phyloP scores from a whole-genome alignment of 1,140 invertebrate genomes.

The Uloborus diversus region DNA sequence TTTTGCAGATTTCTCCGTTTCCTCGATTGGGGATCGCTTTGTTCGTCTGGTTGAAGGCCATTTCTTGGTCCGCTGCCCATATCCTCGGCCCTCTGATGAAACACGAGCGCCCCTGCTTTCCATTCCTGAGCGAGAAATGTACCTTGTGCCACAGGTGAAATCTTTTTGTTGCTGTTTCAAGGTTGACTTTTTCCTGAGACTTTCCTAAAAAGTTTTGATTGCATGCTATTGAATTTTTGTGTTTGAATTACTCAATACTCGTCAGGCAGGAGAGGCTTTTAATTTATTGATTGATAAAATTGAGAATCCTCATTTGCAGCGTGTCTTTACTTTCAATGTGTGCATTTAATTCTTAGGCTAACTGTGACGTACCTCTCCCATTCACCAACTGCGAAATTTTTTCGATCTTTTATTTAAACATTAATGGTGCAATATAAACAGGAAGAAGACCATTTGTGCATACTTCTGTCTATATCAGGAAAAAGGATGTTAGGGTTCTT shows the following conservation, averaged over 20 bases:
- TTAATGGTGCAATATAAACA: neutral
- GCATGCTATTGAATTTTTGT: no score
- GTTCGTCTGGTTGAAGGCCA: constrained; percentile 21
- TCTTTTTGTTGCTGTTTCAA: no score
- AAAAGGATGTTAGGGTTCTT: neutral
- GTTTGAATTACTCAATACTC: no score
- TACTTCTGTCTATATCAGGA: neutral
- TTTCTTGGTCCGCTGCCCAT: constrained; percentile 30
- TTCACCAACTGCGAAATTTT: neutral
- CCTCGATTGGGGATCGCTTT: constrained; percentile 21
- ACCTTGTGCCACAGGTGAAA: constrained; percentile 18
- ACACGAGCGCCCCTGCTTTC: constrained; percentile 12
- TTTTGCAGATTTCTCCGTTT: constrained; percentile 25
- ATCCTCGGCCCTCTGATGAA: neutral
- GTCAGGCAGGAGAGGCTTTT: no score
- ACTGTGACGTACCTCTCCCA: neutral
- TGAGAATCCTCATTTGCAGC: no score
- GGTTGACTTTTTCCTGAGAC: no score
- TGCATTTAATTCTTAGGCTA: neutral
- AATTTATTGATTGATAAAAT: no score
- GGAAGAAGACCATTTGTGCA: neutral
- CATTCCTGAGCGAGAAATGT: constrained; percentile 15
- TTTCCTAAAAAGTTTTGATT: no score
- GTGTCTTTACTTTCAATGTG: no score
- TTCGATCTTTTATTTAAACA: neutral